A percentile compares a stretch with the other conserved stretches of the same genome.
Conservation (phyloP, 2,888 invertebrate genomes). For the Chrysodeixis includens region DNA sequence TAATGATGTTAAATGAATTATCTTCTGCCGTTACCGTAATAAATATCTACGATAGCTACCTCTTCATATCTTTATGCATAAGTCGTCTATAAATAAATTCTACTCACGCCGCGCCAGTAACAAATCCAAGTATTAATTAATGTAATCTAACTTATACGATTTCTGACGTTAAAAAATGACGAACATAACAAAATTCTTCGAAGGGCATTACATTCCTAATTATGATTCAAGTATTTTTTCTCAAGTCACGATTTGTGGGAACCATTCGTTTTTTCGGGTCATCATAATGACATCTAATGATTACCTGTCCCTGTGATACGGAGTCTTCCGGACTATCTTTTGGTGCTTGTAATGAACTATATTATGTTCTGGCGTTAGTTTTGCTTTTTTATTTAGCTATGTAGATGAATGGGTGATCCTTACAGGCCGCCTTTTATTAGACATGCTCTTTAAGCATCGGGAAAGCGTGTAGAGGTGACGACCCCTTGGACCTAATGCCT, state of each 20-base stretch:
- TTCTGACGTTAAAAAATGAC: slow-evolving; percentile 45
- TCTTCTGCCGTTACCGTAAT: not conserved
- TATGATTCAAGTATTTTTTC: slow-evolving; percentile 59
- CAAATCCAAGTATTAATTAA: slow-evolving; percentile 28
- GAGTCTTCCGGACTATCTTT: slow-evolving; percentile 45
- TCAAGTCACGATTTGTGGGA: slow-evolving; percentile 66
- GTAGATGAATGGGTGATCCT: not conserved
- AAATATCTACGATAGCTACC: too few species aligned
- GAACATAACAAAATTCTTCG: slow-evolving; percentile 47
- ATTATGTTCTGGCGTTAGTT: slow-evolving; percentile 28
- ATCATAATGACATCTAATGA: slow-evolving; percentile 67
- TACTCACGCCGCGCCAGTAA: not conserved
- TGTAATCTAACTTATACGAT: slow-evolving; percentile 27
- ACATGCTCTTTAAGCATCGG: not conserved
- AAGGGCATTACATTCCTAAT: slow-evolving; percentile 62
- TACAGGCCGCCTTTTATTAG: not conserved
- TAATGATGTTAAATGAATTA: too few species aligned
- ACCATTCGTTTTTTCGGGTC: slow-evolving; percentile 58
- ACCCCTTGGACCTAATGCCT: not conserved
- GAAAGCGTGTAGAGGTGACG: not conserved
- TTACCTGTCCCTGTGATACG: slow-evolving; percentile 50
- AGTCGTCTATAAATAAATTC: slow-evolving; percentile 1
- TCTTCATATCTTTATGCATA: not conserved
- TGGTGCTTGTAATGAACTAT: slow-evolving; percentile 31
- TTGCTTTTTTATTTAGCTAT: slow-evolving; percentile 6